Evolutionary conservation across 2,888 invertebrate species (phyloP).

Genomic region (Drosophila kambysellisi): DNA sequence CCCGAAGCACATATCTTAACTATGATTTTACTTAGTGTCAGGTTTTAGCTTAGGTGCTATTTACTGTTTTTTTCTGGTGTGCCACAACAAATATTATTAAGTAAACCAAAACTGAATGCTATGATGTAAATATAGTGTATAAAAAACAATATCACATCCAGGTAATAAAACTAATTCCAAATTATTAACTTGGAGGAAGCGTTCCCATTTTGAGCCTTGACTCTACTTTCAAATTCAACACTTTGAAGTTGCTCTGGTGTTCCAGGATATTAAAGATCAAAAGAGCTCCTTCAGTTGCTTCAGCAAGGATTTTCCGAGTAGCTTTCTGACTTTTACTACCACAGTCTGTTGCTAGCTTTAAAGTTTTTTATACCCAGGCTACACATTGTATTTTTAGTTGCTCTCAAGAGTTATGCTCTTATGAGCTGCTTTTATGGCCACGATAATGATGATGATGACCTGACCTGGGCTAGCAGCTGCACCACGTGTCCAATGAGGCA

Average conservation of each 20-base stretch:
- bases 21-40: neutral
- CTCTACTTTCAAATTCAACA: neutral
- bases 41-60: neutral
- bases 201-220: neutral
- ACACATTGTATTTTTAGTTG: neutral
- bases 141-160: neutral
- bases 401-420: neutral
- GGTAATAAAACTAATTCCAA: neutral
- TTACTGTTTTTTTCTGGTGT: too few relatives aligned
- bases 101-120: neutral
- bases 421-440: conserved; percentile 15
- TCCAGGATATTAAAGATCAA: neutral
- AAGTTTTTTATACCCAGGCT: neutral
- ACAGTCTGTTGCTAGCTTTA: neutral
- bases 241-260: neutral
- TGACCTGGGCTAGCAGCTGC: conserved; percentile 25
- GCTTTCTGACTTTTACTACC: neutral
- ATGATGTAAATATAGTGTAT: too few relatives aligned
- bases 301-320: neutral
- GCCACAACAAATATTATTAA: too few relatives aligned
- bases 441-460: conserved; percentile 11
- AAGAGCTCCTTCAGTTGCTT: neutral
- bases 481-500: conserved; percentile 38
- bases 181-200: neutral
- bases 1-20: neutral